Percentiles rank a stretch among this genome's conserved stretches.
These are phyloP conservation scores for Sphecodes monilicornis DNA, from an alignment of 2,888 invertebrate species.

Conservation along the genomic window DNA sequence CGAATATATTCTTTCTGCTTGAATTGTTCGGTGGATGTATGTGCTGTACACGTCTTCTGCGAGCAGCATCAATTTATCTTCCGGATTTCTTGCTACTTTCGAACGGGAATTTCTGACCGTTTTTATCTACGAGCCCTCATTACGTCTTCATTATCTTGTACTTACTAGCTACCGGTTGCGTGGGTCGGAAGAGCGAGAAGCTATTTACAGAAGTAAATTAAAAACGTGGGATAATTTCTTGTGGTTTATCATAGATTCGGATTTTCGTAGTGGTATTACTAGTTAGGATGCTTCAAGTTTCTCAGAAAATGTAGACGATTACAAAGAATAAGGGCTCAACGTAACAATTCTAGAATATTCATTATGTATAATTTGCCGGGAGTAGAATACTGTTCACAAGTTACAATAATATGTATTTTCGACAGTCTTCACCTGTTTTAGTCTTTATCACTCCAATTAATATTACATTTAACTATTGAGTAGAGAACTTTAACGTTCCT, in stretches of 20 bases:
- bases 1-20: slow-evolving; percentile 33
- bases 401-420: too few relatives aligned
- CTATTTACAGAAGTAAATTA: not conserved
- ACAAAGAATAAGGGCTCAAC: too few relatives aligned
- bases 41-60: not conserved
- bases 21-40: not conserved
- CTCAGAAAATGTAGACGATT: too few relatives aligned
- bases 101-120: not conserved
- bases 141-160: slow-evolving; percentile 11
- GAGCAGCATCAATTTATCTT: not conserved
- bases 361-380: too few relatives aligned
- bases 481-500: too few relatives aligned
- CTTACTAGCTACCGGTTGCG: not conserved
- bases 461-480: too few relatives aligned
- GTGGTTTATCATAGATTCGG: not conserved
- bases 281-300: not conserved
- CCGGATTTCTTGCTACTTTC: not conserved
- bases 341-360: too few relatives aligned
- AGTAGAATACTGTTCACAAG: too few relatives aligned
- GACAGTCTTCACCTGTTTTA: too few relatives aligned
- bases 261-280: not conserved
- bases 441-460: too few relatives aligned
- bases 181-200: not conserved
- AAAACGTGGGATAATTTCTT: not conserved
- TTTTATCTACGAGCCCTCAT: not conserved